These are phyloP conservation scores for Sorex araneus DNA, from an alignment of 2,113 vertebrate species.

Conservation along the genomic window DNA sequence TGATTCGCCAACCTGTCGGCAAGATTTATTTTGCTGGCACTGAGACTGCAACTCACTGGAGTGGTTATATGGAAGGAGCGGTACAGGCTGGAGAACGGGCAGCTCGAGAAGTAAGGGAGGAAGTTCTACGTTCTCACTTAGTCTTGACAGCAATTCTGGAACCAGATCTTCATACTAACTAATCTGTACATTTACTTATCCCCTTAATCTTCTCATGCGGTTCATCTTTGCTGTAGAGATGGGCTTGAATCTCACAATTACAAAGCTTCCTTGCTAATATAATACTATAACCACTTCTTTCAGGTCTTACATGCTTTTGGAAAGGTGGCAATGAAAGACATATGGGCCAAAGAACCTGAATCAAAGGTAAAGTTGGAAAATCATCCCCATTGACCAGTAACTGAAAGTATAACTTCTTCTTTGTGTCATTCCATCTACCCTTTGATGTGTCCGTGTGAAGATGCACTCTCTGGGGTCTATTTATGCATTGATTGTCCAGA, in stretches of 20 bases:
- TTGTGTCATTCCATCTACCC: neutral
- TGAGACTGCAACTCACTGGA: constrained; percentile 92
- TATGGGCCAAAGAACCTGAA: constrained; percentile 93
- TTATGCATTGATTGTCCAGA: neutral
- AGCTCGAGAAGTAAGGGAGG: constrained; percentile 90
- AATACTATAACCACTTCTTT: constrained; percentile 69
- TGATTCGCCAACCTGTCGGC: constrained; percentile 90
- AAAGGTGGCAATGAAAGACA: constrained; percentile 91
- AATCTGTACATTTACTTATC: neutral
- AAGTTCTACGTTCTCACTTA: neutral
- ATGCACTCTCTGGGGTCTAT: neutral
- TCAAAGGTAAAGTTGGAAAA: constrained; percentile 87
- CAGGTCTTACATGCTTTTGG: constrained; percentile 93
- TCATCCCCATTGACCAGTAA: neutral
- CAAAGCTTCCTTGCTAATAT: constrained; percentile 31
- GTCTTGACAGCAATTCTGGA: neutral
- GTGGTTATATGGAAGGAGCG: constrained; percentile 93
- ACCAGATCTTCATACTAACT: constrained; percentile 27
- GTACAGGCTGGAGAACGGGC: constrained; percentile 92
- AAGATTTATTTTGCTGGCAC: constrained; percentile 92
- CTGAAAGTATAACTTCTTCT: neutral
- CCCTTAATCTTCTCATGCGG: neutral
- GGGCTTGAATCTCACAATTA: constrained; percentile 20
- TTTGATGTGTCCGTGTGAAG: constrained; percentile 33
- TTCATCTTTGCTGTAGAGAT: neutral